Percentiles rank a stretch among this genome's conserved stretches.
Evolutionary conservation across 2,113 vertebrate species (phyloP).

Genomic region (Ascaphus truei): DNA sequence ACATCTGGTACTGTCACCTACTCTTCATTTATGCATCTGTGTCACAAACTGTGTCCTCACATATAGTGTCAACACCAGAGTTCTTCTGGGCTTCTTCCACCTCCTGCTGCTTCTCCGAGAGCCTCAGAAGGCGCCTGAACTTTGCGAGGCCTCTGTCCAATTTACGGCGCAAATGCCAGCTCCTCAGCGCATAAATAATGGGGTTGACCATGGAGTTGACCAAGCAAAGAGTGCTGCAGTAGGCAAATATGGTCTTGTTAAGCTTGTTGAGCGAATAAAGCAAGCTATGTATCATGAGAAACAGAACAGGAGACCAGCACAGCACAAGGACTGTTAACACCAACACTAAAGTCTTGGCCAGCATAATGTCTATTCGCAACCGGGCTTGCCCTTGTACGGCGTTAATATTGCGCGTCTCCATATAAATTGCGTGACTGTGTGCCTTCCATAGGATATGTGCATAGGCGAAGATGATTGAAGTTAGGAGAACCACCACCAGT

Average conservation of each 20-base stretch:
- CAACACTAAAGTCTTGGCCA: constrained; percentile 81
- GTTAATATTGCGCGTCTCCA: constrained; percentile 55
- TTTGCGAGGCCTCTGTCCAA: constrained; percentile 34
- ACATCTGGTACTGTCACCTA: too few relatives aligned
- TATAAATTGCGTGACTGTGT: constrained; percentile 68
- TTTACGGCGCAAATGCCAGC: constrained; percentile 67
- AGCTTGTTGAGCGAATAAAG: constrained; percentile 40
- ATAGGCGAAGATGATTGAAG: constrained; percentile 73
- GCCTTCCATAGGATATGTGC: constrained; percentile 79
- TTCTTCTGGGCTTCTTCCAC: constrained; percentile 47
- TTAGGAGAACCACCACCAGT: constrained; percentile 64
- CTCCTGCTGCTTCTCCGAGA: constrained; percentile 21
- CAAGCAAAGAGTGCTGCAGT: constrained; percentile 85
- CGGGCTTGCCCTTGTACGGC: constrained; percentile 51
- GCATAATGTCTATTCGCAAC: constrained; percentile 81
- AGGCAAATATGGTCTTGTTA: constrained; percentile 77
- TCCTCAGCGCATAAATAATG: constrained; percentile 79
- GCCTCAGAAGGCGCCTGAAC: constrained; percentile 38
- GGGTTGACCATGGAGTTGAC: constrained; percentile 87
- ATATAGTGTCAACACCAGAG: constrained; percentile 44
- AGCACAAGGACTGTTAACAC: constrained; percentile 72
- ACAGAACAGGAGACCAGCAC: constrained; percentile 82
- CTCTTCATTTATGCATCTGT: too few relatives aligned
- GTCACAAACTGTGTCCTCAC: constrained; percentile 23
- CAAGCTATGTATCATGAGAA: constrained; percentile 76